Evolutionary conservation across 2,113 vertebrate genomes (phyloP), one percentile per base, ranked within the genome.

Genomic region (Engystomops pustulosus): DNA sequence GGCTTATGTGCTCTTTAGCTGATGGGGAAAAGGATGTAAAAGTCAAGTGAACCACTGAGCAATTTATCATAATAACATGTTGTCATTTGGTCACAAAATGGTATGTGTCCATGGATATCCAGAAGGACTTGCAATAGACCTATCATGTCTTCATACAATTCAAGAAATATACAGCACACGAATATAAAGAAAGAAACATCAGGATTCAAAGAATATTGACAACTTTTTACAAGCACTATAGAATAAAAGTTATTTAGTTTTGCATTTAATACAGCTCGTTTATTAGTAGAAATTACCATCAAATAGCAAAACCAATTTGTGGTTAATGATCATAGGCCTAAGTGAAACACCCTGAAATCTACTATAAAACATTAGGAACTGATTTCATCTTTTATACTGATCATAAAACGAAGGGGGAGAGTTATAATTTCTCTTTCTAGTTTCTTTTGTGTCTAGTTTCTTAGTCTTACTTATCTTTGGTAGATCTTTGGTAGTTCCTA

Each of bases 31-130:
- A 70, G 41, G 80, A 58, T 55, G 68, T 12, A 55, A 32, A 81
- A 53, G 80, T 71, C 36, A 41, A 6, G 36, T 53, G 36, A 53
- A 41, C 34, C 6, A 38, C 36, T 30, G 41, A 81, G 2, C 49
- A 34, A 72, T 82, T 74, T 74, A 41, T 82, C 51, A 44, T 60
- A 82, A 60, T 62, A 36, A 53, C 36, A 44, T 14, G n/a, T 20
- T 55, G 51, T 55, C 68, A 82, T 82, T 58, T 82, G 68, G 51
- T 32, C 49, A 36, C 30, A 30, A 14, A 53, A 18, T 2, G 68
- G 41, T 23, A 74, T 9, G 27, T 51, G 44, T 18, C 44, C 44
- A 51, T 47, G 27, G 23, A 49, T 74, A 74, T 27, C 72, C 34
- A 18, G 12, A 44, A 27, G 34, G 47, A 11, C 18, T 34, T 34